Base-by-base conservation (phyloP, 2,113 vertebrate genomes). In the Triplophysa dalaica region DNA sequence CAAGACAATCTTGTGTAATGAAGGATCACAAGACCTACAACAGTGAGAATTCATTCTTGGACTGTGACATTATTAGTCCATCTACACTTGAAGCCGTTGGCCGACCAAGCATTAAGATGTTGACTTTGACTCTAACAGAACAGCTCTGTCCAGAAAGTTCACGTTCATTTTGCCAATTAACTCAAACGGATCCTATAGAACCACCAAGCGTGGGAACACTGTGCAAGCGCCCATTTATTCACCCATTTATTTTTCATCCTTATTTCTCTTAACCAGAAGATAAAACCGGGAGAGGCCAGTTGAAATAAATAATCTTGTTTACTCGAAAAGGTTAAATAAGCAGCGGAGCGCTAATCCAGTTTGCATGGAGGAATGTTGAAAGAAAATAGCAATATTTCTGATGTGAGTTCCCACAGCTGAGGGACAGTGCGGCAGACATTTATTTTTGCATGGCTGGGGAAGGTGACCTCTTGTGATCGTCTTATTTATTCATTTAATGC, bases 401-500 rank as follows among this genome's bases (percentile, higher is more conserved):
- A 81, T 79, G 64, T 67, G 72, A 58, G 83, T 85, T 85, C 83
- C 78, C 85, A 85, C 85, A 83, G 68, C 61, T 64, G 65, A 81
- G 60, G 77, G 82, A 84, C 78, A 83, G 78, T 84, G 64, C 45
- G 21, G 75, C 17, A 0, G 38, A 38, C 33, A 87, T 90, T 88
- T 85, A 87, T 88, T 87, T 89, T 91, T 89, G 74, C 38, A 84
- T 24, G 77, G 84, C 69, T 82, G 69, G 65, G 79, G 80, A 90
- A 91, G 87, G 82, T 89, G 89, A 92, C 80, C 82, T 84, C 56
- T 82, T 89, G 85, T 88, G 88, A 92, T 89, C 85, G 80, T 88
- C 89, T 79, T 89, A 88, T 90, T 89, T 90, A 90, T 91, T 93
- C 87, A 91, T 90, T 93, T 89, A 91, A 81, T 85, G 90, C 70